Evolutionary conservation across 2,888 invertebrate genomes (phyloP).

Genomic region (Camponotus fellah): DNA sequence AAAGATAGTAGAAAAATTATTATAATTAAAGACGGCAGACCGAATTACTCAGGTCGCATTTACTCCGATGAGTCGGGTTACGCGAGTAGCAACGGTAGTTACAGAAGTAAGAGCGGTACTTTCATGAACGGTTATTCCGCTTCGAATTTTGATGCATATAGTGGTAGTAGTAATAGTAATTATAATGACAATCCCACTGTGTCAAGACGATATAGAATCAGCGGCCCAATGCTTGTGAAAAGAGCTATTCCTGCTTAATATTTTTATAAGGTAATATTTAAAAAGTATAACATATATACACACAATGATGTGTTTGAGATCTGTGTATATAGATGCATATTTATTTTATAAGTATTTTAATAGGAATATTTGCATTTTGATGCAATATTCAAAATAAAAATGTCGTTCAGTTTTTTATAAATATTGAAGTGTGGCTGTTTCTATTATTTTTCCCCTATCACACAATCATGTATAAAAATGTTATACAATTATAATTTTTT

Average conservation of each 20-base stretch:
- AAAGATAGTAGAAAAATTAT: slow-evolving; percentile 76
- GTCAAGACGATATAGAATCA: slow-evolving; percentile 70
- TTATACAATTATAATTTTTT: not conserved
- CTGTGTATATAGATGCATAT: slow-evolving; percentile 62
- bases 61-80: slow-evolving; percentile 64
- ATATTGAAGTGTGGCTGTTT: slow-evolving; percentile 5
- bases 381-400: slow-evolving; percentile 67
- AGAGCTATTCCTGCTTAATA: slow-evolving; percentile 59
- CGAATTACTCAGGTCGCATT: slow-evolving; percentile 61
- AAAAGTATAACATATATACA: slow-evolving; percentile 3
- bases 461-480: not conserved
- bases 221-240: slow-evolving; percentile 62
- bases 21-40: slow-evolving; percentile 75
- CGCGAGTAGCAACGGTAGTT: slow-evolving; percentile 64
- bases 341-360: slow-evolving; percentile 58
- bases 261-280: slow-evolving; percentile 57
- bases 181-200: slow-evolving; percentile 66
- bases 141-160: slow-evolving; percentile 62
- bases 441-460: not conserved
- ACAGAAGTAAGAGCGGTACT: slow-evolving; percentile 73
- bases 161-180: slow-evolving; percentile 63
- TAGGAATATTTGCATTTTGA: slow-evolving; percentile 43
- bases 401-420: slow-evolving; percentile 31
- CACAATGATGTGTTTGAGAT: slow-evolving; percentile 9
- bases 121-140: slow-evolving; percentile 68